Base-by-base conservation (phyloP, 2,113 vertebrate species). In the Pyxicephalus adspersus region DNA sequence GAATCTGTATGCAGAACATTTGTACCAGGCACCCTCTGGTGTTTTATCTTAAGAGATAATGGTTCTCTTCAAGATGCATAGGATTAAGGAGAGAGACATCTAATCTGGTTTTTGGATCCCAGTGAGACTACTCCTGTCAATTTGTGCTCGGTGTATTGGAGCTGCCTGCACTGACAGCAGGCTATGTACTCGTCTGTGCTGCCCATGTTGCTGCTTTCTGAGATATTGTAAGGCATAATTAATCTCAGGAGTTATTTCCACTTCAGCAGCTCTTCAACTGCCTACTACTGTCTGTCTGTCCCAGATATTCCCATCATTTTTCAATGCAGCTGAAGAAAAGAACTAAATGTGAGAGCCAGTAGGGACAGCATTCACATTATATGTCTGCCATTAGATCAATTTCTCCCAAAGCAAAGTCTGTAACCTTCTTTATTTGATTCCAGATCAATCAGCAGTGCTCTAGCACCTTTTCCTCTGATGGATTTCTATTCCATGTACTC, bases 191-290 rank as follows among this genome's bases (percentile, higher is more conserved):
- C 45, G 65, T 57, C 65, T 79, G 54, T 9, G 52, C 51, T 67
- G 29, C 52, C 65, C 55, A 29, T 79, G 77, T 79, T 68, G 29
- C 64, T 58, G 52, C 64, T 58, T 55, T 58, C 64, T 61, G 55
- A 34, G 64, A 70, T 79, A 79, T 79, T 60, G 52, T 38, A 60
- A 55, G 22, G 64, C 64, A 54, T 79, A 70, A 79, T 79, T 68
- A 70, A 79, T 79, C 54, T 67, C 64, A 18, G 22, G 77, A 68
- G 77, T 55, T 77, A 66, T 54, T 55, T 34, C 57, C 52, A 78
- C 64, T 66, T 54, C 29, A 76, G 22, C 64, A 55, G 45, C 51
- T 77, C 28, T 68, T 55, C 64, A 28, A 61, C 65, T 29, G 70
- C 8, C 13, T 28, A 52, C 52, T 31, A 55, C 71, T 74, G 73